Evolutionary conservation across 2,113 vertebrate species (phyloP), one percentile per base, ranked within the genome.

Genomic region (Bathybates hornii): DNA sequence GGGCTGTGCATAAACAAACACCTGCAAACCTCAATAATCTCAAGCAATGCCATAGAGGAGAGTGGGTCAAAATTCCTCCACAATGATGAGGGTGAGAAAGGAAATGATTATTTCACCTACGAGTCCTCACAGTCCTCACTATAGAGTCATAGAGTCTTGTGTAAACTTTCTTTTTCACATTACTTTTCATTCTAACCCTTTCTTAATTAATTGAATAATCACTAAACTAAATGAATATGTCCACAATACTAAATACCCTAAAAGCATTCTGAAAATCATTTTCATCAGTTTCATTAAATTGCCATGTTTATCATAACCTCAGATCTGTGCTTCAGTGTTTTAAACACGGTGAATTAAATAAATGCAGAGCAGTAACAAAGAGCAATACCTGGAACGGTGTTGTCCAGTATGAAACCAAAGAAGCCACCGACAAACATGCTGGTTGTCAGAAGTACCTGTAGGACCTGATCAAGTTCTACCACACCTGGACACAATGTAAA

Each of bases 381-480:
- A 53, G 6, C 3, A 59, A 91, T 97, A 99, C 99, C 98, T 90
- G 98, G 98, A 86, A 99, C 95, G 38, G 98, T 99, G 95, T 99
- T 99, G 94, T 99, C 99, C 63, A 99, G 94, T 27, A 98, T 5
- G 83, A 99, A 99, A 21, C 98, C 98, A 83, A 98, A 95, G 92
- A 98, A 96, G 57, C 99, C 98, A 12, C 98, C 98, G 0, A 99
- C 97, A 93, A 99, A 99, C 99, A 99, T 99, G 88, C 97, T 97
- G 6, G 98, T 99, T 79, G 98, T 99, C 88, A 99, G 95, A 81
- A 99, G 97, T 53, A 99, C 98, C 93, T 96, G 97, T n/a, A 98
- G 95, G 78, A 99, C 94, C 91, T 99, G 98, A 95, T 99, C 98
- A 16, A 99, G 85, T 88, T 97, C 97, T 48, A 95, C 85, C 81